Conservation (phyloP, 2,797 vertebrate species). For the Parambassis ranga region DNA sequence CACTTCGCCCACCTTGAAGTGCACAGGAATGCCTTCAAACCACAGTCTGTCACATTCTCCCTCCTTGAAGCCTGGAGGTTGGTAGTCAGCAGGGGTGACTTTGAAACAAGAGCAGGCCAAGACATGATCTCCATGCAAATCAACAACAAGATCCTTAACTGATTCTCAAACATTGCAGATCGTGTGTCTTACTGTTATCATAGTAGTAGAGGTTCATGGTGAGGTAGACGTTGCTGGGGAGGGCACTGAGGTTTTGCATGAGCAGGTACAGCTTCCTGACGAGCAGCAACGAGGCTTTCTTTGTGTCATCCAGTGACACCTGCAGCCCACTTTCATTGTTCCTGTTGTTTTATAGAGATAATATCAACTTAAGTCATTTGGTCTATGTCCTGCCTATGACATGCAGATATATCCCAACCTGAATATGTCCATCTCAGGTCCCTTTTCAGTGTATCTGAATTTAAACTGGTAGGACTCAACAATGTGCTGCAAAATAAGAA, state of each 20-base stretch:
- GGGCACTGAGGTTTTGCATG: constrained; percentile 88
- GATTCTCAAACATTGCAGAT: background rate
- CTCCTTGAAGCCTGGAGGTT: constrained; percentile 84
- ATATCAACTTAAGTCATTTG: background rate
- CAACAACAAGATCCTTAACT: background rate
- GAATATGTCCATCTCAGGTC: constrained; percentile 82
- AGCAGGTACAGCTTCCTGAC: constrained; percentile 90
- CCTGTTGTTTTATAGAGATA: constrained; percentile 47
- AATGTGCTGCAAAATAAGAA: constrained; percentile 79
- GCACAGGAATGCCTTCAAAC: constrained; percentile 80
- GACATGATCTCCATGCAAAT: background rate
- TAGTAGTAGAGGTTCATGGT: constrained; percentile 97
- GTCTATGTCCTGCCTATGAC: too few species aligned
- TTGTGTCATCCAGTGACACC: constrained; percentile 79
- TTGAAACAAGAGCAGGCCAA: background rate
- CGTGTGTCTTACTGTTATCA: constrained; percentile 79
- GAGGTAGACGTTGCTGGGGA: constrained; percentile 86
- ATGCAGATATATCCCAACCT: constrained; percentile 56
- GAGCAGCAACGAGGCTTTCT: constrained; percentile 84
- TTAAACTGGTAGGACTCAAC: constrained; percentile 97
- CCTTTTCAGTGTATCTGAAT: constrained; percentile 88
- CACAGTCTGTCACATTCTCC: constrained; percentile 76
- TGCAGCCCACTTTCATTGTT: constrained; percentile 65
- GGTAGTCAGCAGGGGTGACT: constrained; percentile 83
- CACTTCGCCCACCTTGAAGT: constrained; percentile 81